Evolutionary conservation across 2,797 vertebrate species (phyloP).

Genomic region (Scolopax rusticola): DNA sequence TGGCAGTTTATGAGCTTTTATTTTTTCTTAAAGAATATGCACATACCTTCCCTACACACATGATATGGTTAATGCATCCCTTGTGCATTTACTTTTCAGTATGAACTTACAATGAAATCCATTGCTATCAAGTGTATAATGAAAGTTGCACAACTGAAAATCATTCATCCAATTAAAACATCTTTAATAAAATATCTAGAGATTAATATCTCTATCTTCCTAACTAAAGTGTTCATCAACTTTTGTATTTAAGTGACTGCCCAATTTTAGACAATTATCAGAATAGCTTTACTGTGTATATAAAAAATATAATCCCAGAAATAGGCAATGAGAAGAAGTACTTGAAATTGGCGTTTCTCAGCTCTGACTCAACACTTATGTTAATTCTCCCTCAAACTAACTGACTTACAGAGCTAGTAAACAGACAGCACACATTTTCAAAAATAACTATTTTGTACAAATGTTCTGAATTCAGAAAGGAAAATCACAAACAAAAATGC

Average conservation of each 20-base stretch:
- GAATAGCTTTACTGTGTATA: constrained; percentile 52
- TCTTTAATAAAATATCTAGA: neutral
- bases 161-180: neutral
- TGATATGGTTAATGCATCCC: neutral
- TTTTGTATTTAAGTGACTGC: neutral
- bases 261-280: neutral
- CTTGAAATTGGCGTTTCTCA: neutral
- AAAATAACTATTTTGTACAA: neutral
- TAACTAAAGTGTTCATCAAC: neutral
- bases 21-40: neutral
- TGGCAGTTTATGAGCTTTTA: neutral
- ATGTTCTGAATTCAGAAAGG: neutral
- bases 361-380: neutral
- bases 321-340: neutral
- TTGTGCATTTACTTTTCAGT: neutral
- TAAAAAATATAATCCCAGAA: constrained; percentile 5
- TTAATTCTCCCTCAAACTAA: neutral
- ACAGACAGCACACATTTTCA: neutral
- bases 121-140: neutral
- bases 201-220: neutral
- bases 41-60: neutral
- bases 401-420: neutral
- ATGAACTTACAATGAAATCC: neutral
- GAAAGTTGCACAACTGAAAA: neutral
- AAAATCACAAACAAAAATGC: neutral